Base-by-base conservation (phyloP, 2,888 invertebrate species). In the Thymelicus sylvestris region DNA sequence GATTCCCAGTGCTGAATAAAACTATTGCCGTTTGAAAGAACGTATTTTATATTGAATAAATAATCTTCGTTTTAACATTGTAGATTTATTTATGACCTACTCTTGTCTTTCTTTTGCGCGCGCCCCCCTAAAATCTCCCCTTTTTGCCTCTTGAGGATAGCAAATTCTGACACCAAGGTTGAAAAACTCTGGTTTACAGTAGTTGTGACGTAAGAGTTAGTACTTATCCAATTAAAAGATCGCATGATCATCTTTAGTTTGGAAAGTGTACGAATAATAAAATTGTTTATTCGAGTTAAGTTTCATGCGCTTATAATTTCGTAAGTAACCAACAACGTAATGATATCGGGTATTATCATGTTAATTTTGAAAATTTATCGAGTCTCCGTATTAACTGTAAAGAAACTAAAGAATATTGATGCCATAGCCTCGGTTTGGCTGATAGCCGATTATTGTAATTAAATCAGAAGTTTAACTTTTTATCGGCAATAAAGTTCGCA, bases 361-460 rank as follows among this genome's bases (percentile, higher is more conserved):
- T 60, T 39, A 60, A 67, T 67, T 19, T 38, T 48, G 19, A 59
- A 19, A 67, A 67, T 60, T 59, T 38, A 38, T 47, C 13, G 59
- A n/a, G 31, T 44, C 7, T 2, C 50, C 50, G 8, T 50, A 47
- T 59, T 66, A 15, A n/a, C 48, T 60, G 59, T 61, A 12, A n/a
- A n/a, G n/a, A n/a, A n/a, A n/a, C n/a, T n/a, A n/a, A n/a, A 60
- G 39, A 38, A 0, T 19, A 50, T n/a, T 60, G 38, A 48, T 48
- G 39, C 48, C 48, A 66, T n/a, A 47, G 59, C 47, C 44, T 66
- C 47, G 31, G 15, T 31, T 55, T 65, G 55, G 24, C 10, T 38
- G 55, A 47, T 38, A n/a, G 6, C 66, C n/a, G 44, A 39, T 50
- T 39, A 57, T 59, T 60, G 41, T 6, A 66, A 59, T 38, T 47